phyloP scores from a whole-genome alignment of 2,113 vertebrate species.

The Synodontis membranacea region DNA sequence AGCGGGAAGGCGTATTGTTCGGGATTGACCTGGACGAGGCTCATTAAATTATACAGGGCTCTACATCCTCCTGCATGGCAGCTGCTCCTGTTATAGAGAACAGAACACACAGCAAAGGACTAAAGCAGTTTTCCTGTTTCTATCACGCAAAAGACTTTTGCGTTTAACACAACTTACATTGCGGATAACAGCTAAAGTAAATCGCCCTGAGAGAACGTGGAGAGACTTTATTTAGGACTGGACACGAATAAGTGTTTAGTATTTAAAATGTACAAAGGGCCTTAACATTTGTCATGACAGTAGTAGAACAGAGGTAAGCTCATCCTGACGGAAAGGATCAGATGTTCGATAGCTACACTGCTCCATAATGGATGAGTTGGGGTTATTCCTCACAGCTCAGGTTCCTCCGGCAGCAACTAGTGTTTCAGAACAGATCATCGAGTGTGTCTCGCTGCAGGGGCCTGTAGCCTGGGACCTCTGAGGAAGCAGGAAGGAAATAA shows the following conservation, averaged over 20 bases:
- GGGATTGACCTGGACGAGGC: slow-evolving; percentile 54
- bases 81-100: neutral
- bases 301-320: slow-evolving; percentile 46
- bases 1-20: slow-evolving; percentile 59
- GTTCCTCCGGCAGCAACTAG: slow-evolving; percentile 56
- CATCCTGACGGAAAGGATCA: slow-evolving; percentile 49
- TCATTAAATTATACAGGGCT: slow-evolving; percentile 59
- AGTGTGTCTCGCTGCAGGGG: slow-evolving; percentile 29
- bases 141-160: neutral
- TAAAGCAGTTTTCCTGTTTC: slow-evolving; percentile 24
- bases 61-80: slow-evolving; percentile 37
- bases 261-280: slow-evolving; percentile 24
- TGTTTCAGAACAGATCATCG: slow-evolving; percentile 38
- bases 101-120: neutral
- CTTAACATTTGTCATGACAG: slow-evolving; percentile 40
- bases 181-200: neutral
- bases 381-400: slow-evolving; percentile 54
- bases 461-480: slow-evolving; percentile 38
- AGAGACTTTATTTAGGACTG: neutral
- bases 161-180: neutral
- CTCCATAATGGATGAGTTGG: slow-evolving; percentile 69
- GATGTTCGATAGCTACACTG: slow-evolving; percentile 56
- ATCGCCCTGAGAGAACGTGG: too few species aligned
- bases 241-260: neutral
- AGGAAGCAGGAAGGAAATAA: slow-evolving; percentile 28